Percentiles rank a stretch among this genome's conserved stretches.
Conservation (phyloP, 1,140 invertebrate species). For the Camponotus vicinus region DNA sequence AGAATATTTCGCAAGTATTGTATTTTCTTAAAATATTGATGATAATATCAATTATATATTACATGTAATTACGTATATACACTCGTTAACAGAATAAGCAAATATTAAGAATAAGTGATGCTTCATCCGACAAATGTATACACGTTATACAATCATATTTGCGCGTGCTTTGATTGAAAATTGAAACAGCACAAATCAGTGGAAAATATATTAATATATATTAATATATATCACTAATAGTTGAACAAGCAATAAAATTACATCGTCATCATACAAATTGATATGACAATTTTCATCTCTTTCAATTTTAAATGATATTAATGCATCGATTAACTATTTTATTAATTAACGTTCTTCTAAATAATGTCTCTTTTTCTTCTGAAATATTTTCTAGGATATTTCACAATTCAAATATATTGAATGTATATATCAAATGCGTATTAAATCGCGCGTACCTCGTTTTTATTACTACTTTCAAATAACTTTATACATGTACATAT, state of each 20-base stretch:
- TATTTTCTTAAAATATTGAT: slow-evolving; percentile 20
- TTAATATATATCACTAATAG: background rate
- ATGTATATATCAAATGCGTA: background rate
- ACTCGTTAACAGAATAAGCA: slow-evolving; percentile 9
- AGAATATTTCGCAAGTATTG: background rate
- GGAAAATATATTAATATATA: background rate
- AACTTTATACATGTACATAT: no score
- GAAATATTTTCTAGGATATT: background rate
- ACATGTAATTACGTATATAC: background rate
- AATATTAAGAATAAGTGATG: background rate
- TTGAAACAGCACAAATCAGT: background rate
- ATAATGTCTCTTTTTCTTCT: background rate
- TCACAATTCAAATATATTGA: slow-evolving; percentile 1
- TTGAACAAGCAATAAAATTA: slow-evolving; percentile 1
- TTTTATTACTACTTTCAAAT: no score
- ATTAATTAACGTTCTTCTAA: background rate
- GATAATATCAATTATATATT: slow-evolving; percentile 12
- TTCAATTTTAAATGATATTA: background rate
- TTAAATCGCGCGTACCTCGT: no score
- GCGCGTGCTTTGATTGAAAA: slow-evolving; percentile 27
- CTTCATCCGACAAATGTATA: slow-evolving; percentile 37
- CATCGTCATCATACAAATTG: background rate
- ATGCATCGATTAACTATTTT: background rate
- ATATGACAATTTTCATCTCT: slow-evolving; percentile 13
- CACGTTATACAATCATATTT: slow-evolving; percentile 15